These are phyloP conservation scores for Heliocidaris erythrogramma DNA, from an alignment of 35 echinoderm and acorn worm species.

Conservation along the genomic window DNA sequence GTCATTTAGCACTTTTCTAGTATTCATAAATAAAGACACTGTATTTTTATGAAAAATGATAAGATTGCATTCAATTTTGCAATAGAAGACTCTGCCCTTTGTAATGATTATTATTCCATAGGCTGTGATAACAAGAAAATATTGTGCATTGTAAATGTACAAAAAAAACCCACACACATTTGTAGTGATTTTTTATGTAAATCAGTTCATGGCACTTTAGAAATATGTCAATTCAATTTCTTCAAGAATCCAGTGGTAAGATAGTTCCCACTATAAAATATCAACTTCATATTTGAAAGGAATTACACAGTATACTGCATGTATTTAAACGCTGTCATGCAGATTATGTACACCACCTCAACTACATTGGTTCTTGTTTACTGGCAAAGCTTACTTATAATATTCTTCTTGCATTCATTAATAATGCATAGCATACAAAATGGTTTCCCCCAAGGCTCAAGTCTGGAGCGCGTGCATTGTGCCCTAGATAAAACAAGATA, in stretches of 20 bases:
- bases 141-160: background rate
- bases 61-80: background rate
- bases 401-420: background rate
- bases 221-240: background rate
- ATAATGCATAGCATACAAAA: constrained; percentile 18
- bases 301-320: background rate
- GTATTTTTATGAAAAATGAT: background rate
- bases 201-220: background rate
- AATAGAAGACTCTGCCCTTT: background rate
- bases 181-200: background rate
- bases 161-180: background rate
- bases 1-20: background rate
- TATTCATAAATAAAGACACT: background rate
- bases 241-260: background rate
- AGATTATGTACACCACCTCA: background rate
- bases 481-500: background rate
- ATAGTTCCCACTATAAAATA: background rate
- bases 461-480: background rate
- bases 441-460: background rate
- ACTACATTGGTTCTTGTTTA: background rate
- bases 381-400: background rate
- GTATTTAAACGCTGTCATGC: background rate
- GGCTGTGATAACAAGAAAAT: background rate
- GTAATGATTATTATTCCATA: background rate
- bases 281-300: background rate